Base-by-base conservation (phyloP, 2,113 vertebrate species). In the Columbina picui region DNA sequence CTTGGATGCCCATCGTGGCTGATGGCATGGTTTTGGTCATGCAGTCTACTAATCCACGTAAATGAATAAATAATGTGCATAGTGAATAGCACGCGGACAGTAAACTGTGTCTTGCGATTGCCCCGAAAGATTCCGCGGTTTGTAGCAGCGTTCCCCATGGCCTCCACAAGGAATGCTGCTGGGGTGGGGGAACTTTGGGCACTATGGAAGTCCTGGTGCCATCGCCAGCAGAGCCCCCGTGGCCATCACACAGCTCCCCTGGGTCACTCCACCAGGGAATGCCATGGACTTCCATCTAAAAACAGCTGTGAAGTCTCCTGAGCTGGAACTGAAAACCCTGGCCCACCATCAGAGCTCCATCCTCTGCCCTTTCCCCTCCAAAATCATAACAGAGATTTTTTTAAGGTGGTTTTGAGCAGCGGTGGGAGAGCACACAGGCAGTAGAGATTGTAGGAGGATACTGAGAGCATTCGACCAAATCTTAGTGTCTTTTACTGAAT, bases 51-150 rank as follows among this genome's bases (percentile, higher is more conserved):
- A 63, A 96, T 96, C 87, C 89, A 43, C 94, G 93, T 95, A 93
- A 93, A 95, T 96, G 90, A 96, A 92, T 96, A 93, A 96, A 86
- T 86, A 71, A 81, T 74, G 63, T 56, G 41, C 85, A 77, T 90
- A 95, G 86, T 86, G 92, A 81, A 88, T 85, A 87, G 64, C 68
- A 71, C 36, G 29, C 2, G 2, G 80, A 79, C 61, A 71, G 82
- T 88, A 93, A 88, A 63, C 64, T 26, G 14, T 21, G 1, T 88
- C 74, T 90, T 2, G 1, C 59, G 59, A 30, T 85, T 77, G 47
- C 82, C 71, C 60, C 52, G 68, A 77, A 93, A 36, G 47, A 32
- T 75, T 92, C 38, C 2, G 2, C 0, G 10, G 60, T 77, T 93
- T 74, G 81, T 68, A 67, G 64, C 39, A 82, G 56, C 34, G 8